Base-by-base conservation (phyloP, 2,888 invertebrate genomes). In the Mantis religiosa region DNA sequence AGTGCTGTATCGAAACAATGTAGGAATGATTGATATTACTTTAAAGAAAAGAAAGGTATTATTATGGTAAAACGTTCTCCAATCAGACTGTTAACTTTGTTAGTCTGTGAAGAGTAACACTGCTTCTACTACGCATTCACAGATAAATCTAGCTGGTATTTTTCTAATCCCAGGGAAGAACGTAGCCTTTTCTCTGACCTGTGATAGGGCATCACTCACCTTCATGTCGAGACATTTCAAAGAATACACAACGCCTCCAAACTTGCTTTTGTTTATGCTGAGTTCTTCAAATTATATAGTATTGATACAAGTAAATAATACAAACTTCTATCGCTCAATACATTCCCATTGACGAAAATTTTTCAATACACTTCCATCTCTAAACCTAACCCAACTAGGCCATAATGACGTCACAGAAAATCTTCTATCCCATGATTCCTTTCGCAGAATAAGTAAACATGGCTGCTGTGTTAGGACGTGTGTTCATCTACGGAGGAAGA, bases 401-500 rank as follows among this genome's bases (percentile, higher is more conserved):
- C 90, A 95, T 94, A 94, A 94, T 95, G 95, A 95, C 95, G 95
- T 94, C 94, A 94, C 94, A 71, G 20, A 92, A 84, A 89, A 89
- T 89, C 89, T 89, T 87, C 82, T 87, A 85, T 90, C 90, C 90
- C 90, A 87, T 90, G 83, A 89, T 90, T 85, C 89, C 88, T 86
- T 87, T 84, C 86, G 54, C 41, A 89, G 83, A 87, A 88, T 83
- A 89, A 90, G 82, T 88, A 85, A 88, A 90, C 87, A 90, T 90
- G 90, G 89, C 90, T 81, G 89, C 88, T 81, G 82, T 90, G 12
- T 54, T 89, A 34, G 96, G 97, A 92, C 96, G 96, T 92, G 96
- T 99, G 90, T 94, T 99, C 90, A 95, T 99, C 91, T 99, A 99
- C 93, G 99, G 99, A 89, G 99, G 99, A 83, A 96, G 97, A 93